Conservation (phyloP, 1,140 invertebrate species). For the Vollenhovia emeryi region DNA sequence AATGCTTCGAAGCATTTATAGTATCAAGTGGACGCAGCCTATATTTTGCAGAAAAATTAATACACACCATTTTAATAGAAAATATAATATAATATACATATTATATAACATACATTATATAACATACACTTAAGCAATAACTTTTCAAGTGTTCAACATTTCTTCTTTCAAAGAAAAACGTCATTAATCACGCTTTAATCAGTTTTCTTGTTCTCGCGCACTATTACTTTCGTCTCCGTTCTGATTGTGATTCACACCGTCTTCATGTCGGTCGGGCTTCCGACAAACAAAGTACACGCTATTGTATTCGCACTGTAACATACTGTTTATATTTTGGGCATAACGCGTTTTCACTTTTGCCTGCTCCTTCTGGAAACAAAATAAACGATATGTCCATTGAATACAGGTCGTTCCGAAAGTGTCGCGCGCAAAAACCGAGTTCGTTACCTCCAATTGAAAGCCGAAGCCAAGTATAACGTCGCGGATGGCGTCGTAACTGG, state of each 20-base stretch:
- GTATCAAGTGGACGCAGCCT: too few species aligned
- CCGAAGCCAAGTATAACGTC: slow-evolving; percentile 94
- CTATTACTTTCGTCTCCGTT: slow-evolving; percentile 79
- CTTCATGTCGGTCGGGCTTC: slow-evolving; percentile 86
- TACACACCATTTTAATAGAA: too few species aligned
- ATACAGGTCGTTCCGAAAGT: neutral
- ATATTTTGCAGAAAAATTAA: too few species aligned
- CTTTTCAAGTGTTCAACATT: slow-evolving; percentile 47
- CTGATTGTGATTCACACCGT: slow-evolving; percentile 55
- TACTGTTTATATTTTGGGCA: slow-evolving; percentile 96
- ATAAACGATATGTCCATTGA: neutral
- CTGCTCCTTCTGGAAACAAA: slow-evolving; percentile 89
- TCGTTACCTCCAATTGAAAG: slow-evolving; percentile 93
- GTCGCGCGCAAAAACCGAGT: neutral
- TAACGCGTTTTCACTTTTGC: slow-evolving; percentile 94
- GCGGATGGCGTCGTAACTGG: slow-evolving; percentile 94
- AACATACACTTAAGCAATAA: slow-evolving; percentile 16
- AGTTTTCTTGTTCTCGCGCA: slow-evolving; percentile 77
- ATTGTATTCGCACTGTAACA: slow-evolving; percentile 96
- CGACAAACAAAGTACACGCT: slow-evolving; percentile 96
- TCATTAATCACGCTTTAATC: slow-evolving; percentile 42
- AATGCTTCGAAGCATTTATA: too few species aligned
- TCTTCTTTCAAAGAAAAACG: slow-evolving; percentile 58
- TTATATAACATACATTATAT: too few species aligned
- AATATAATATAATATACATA: too few species aligned